Evolutionary conservation across 2,113 vertebrate genomes (phyloP).

Genomic region (Cephalopterus ornatus): DNA sequence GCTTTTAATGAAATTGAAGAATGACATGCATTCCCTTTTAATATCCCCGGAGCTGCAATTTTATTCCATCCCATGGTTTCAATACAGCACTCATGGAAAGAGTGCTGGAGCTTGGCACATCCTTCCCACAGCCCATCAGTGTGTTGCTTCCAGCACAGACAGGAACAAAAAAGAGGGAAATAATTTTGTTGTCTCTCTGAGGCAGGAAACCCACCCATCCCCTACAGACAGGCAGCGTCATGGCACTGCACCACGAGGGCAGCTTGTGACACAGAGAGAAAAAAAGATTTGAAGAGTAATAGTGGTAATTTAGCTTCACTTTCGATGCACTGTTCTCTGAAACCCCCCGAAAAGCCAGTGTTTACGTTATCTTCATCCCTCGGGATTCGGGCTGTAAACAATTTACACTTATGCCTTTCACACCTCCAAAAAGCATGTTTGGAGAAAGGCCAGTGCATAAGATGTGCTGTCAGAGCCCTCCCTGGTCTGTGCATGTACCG

Average conservation of each 20-base stretch:
- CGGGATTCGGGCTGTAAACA: not conserved
- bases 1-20: slow-evolving; percentile 14
- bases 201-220: slow-evolving; percentile 63
- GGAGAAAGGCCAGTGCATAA: not conserved
- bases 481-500: accelerated
- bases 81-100: not conserved
- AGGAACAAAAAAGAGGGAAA: slow-evolving; percentile 46
- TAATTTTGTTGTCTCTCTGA: slow-evolving; percentile 1
- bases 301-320: not conserved
- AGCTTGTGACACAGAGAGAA: not conserved
- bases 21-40: not conserved
- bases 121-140: not conserved
- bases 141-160: not conserved
- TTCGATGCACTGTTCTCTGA: not conserved
- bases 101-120: not conserved
- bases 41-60: not conserved
- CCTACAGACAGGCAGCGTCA: not conserved
- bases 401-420: not conserved
- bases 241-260: not conserved
- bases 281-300: not conserved
- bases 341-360: not conserved
- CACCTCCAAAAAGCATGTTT: not conserved
- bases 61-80: not conserved
- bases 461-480: not conserved
- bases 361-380: not conserved